phyloP scores from a whole-genome alignment of 1,140 invertebrate genomes.

The Mycetomoellerius zeteki region DNA sequence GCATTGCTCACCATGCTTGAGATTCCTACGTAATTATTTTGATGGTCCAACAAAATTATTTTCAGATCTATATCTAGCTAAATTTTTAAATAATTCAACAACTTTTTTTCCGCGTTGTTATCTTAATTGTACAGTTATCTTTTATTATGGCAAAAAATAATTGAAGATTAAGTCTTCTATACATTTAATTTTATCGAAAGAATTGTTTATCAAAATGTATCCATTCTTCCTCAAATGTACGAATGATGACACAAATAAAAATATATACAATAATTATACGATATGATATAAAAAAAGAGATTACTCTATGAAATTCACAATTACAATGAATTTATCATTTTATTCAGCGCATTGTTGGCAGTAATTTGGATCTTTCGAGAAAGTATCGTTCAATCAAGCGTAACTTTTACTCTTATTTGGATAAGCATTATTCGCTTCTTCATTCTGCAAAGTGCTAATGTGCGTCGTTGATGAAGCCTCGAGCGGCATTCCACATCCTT shows the following conservation, averaged over 20 bases:
- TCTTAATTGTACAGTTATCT: not conserved
- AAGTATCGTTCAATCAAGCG: not conserved
- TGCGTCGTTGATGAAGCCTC: constrained; percentile 26
- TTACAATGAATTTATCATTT: not conserved
- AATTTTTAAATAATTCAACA: too few relatives aligned
- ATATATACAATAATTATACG: not conserved
- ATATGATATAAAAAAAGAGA: not conserved
- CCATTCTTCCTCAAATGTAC: not conserved
- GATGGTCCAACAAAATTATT: too few relatives aligned
- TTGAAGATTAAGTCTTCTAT: not conserved
- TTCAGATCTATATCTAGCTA: too few relatives aligned
- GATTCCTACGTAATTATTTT: too few relatives aligned
- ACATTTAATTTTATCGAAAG: not conserved
- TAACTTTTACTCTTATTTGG: not conserved
- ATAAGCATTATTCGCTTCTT: not conserved
- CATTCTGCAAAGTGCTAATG: constrained; percentile 34
- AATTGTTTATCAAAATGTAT: not conserved
- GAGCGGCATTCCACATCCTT: constrained; percentile 22
- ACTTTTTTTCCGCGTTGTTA: not conserved
- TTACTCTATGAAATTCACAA: not conserved
- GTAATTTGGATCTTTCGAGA: not conserved
- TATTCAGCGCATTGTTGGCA: not conserved
- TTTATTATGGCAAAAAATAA: not conserved
- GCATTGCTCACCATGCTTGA: too few relatives aligned
- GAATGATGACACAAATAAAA: not conserved